Evolutionary conservation across 2,888 invertebrate genomes (phyloP).

Genomic region (Ceratothoa steindachneri): DNA sequence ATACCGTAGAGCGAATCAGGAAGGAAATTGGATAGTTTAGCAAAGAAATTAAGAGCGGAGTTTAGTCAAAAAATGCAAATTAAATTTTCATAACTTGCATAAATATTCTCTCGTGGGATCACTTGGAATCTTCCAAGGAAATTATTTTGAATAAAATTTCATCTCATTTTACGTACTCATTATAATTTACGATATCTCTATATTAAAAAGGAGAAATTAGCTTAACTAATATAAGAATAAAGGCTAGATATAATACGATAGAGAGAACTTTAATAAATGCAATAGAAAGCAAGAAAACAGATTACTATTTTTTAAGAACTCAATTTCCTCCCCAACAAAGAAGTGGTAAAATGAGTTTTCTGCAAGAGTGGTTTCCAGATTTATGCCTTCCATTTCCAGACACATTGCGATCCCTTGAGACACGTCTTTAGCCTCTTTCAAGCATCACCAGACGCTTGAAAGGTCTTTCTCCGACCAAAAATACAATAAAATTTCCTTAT

Average conservation of each 20-base stretch:
- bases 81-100: constrained; percentile 12
- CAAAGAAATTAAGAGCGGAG: constrained; percentile 13
- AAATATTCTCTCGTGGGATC: constrained; percentile 5
- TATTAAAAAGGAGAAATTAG: constrained; percentile 5
- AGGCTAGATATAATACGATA: constrained; percentile 5
- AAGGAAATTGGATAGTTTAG: constrained; percentile 15
- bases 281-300: background rate
- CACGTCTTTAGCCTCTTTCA: constrained; percentile 3
- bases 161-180: constrained; percentile 14
- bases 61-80: constrained; percentile 13
- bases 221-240: constrained; percentile 9
- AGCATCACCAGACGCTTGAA: constrained; percentile 6
- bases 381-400: constrained; percentile 13
- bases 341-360: constrained; percentile 9
- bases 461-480: constrained; percentile 6
- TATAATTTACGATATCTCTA: constrained; percentile 2
- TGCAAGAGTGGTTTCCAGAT: constrained; percentile 10
- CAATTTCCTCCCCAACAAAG: background rate
- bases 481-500: constrained; percentile 1
- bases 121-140: constrained; percentile 5
- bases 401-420: constrained; percentile 5
- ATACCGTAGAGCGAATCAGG: constrained; percentile 15
- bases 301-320: constrained; percentile 7
- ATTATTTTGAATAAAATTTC: constrained; percentile 13
- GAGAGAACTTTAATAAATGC: constrained; percentile 5